These are phyloP conservation scores for Onthophagus taurus DNA, from an alignment of 1,140 invertebrate genomes.

Conservation along the genomic window DNA sequence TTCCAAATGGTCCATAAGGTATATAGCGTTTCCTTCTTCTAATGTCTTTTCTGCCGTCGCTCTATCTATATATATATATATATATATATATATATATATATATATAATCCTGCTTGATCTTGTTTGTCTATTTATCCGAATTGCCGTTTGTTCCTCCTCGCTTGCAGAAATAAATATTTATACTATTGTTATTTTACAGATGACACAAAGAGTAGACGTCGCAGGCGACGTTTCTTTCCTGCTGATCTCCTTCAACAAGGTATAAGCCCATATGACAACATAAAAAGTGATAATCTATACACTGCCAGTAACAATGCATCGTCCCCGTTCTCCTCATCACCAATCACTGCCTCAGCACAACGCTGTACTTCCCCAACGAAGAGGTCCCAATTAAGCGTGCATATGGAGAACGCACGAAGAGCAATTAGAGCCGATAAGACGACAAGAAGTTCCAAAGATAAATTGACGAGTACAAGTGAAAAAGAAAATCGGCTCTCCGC, in stretches of 20 bases:
- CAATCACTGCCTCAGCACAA: slow-evolving; percentile 26
- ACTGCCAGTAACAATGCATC: slow-evolving; percentile 25
- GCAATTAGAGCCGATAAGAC: slow-evolving; percentile 26
- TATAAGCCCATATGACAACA: slow-evolving; percentile 8
- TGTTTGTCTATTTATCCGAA: too few relatives aligned
- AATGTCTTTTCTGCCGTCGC: too few relatives aligned
- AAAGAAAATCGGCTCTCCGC: too few relatives aligned
- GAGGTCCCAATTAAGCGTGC: slow-evolving; percentile 33
- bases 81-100: too few relatives aligned
- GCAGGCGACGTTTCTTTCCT: slow-evolving; percentile 39
- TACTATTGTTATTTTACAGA: slow-evolving; percentile 31
- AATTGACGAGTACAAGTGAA: neutral
- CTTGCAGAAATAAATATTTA: too few relatives aligned
- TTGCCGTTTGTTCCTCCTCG: too few relatives aligned
- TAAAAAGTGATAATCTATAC: slow-evolving; percentile 19
- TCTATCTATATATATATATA: too few relatives aligned
- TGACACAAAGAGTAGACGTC: slow-evolving; percentile 34
- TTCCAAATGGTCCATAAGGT: too few relatives aligned
- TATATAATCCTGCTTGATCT: too few relatives aligned
- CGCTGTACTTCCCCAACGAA: slow-evolving; percentile 16
- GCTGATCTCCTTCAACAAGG: slow-evolving; percentile 30
- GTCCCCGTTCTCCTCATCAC: slow-evolving; percentile 18
- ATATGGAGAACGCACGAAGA: slow-evolving; percentile 38
- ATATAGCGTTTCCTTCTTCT: too few relatives aligned
- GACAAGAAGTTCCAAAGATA: too few relatives aligned